Percentiles rank a stretch among this genome's conserved stretches.
phyloP scores from a whole-genome alignment of 1,140 invertebrate genomes.

The Ceratitis capitata region DNA sequence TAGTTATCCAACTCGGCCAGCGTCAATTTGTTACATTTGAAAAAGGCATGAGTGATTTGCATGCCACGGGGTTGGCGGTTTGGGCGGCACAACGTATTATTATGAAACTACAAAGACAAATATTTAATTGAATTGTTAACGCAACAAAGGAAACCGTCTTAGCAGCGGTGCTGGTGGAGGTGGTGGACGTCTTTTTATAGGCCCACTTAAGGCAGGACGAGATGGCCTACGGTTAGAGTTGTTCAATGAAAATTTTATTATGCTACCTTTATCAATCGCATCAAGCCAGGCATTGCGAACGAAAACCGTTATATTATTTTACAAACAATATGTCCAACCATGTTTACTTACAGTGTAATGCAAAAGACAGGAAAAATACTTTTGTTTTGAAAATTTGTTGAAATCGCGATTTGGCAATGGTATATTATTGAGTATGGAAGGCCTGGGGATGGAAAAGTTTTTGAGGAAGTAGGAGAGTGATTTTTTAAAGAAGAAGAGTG shows the following conservation, averaged over 20 bases:
- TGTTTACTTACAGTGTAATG: background rate
- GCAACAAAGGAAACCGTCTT: background rate
- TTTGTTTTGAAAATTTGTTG: too few species aligned
- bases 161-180: background rate
- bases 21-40: background rate
- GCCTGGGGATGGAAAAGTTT: too few species aligned
- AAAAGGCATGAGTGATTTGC: background rate
- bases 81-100: too few species aligned
- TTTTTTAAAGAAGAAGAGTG: too few species aligned
- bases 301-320: background rate
- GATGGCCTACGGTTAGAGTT: background rate
- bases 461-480: too few species aligned
- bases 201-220: background rate
- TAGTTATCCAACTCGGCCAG: background rate
- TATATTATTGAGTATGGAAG: too few species aligned
- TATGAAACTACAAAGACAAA: background rate
- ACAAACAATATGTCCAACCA: background rate
- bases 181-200: background rate
- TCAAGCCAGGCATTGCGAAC: background rate
- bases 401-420: too few species aligned
- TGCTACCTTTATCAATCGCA: background rate
- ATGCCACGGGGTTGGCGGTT: too few species aligned
- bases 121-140: conserved; percentile 28
- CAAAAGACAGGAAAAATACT: background rate
- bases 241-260: background rate